Base-by-base conservation (phyloP, 2,888 invertebrate genomes). In the Dendrolimus houi region DNA sequence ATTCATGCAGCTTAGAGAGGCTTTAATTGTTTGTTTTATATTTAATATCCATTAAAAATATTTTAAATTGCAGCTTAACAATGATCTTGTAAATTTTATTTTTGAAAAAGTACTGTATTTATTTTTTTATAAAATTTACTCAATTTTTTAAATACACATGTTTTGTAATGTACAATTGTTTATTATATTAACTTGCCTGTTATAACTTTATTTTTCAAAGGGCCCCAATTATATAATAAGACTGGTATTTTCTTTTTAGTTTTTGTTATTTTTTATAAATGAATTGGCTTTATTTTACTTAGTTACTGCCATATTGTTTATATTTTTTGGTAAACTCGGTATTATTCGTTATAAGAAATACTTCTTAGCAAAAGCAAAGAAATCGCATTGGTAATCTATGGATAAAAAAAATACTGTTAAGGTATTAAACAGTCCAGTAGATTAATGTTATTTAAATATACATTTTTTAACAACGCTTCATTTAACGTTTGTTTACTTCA, bases 271-370 rank as follows among this genome's bases (percentile, higher is more conserved):
- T 69, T 70, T 63, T 63, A 53, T 62, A 63, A 57, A 61, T 47
- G 63, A 65, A 72, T 76, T 75, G 71, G 75, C 72, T 74, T 72
- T 67, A 71, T 68, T 70, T 67, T 67, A 72, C 65, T 74, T 73
- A 70, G 69, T 29, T 29, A 29, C 75, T 72, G 65, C 60, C 62
- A 68, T 63, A 66, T 47, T 47, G 47, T 6, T 47, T 9, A 47
- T 47, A 47, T 47, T 47, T 47, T 58, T 59, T 62, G 42, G 52
- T 14, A 14, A 14, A 59, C 58, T 60, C 58, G 54, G 56, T 47
- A 47, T 47, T 47, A 47, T 9, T 47, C 47, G 9, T 29, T 6
- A 29, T 29, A 29, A 29, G 29, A 29, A 3, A 29, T 29, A 29
- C 29, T 17, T 17, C 17, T 29, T 17, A 17, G 17, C 17, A 29